Percentiles rank a stretch among this genome's conserved stretches.
phyloP scores from a whole-genome alignment of 1,140 invertebrate genomes.

The Lucilia cuprina region DNA sequence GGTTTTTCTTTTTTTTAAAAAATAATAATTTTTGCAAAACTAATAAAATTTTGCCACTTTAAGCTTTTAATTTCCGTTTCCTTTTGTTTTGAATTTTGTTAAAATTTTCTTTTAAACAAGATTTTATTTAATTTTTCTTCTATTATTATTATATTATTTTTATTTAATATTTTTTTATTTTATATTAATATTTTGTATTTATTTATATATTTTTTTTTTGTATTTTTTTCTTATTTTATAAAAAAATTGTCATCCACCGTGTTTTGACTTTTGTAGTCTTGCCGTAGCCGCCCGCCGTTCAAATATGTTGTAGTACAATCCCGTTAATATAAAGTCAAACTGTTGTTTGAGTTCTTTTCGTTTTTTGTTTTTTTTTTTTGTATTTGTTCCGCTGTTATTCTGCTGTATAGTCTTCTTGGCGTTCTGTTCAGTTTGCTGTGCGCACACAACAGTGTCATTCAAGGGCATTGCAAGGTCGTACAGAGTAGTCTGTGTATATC shows the following conservation, averaged over 20 bases:
- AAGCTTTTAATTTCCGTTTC: too few species aligned
- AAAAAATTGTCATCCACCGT: conserved; percentile 27
- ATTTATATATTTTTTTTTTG: background rate
- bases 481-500: conserved; percentile 36
- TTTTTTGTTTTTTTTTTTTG: background rate
- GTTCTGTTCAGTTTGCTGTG: conserved; percentile 39
- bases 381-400: too few species aligned
- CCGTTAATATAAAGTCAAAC: background rate
- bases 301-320: background rate
- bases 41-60: too few species aligned
- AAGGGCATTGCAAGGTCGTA: conserved; percentile 63
- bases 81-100: too few species aligned
- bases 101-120: background rate
- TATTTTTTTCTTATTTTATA: conserved; percentile 18
- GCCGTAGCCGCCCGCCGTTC: conserved; percentile 27
- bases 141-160: too few species aligned
- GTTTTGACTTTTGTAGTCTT: background rate
- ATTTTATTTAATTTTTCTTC: too few species aligned
- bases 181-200: background rate
- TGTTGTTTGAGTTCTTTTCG: conserved; percentile 9
- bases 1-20: background rate
- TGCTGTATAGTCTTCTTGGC: too few species aligned
- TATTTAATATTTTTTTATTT: background rate
- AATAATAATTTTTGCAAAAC: too few species aligned
- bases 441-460: conserved; percentile 61